Base-by-base conservation (phyloP, 2,113 vertebrate genomes). In the Illadopsis cleaveri region DNA sequence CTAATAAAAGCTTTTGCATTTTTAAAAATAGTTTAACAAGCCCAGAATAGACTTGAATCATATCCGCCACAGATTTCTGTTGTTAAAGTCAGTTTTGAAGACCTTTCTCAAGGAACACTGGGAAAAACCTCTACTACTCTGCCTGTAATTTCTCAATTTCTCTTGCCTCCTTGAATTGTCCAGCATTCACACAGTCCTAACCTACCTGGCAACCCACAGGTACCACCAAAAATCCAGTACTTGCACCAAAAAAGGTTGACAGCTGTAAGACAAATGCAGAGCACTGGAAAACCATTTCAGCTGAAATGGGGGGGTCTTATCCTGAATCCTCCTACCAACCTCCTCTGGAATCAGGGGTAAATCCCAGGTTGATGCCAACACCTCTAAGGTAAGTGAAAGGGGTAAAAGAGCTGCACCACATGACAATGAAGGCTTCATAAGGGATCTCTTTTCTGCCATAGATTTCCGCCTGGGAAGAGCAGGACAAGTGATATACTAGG, bases 1-100 rank as follows among this genome's bases (percentile, higher is more conserved):
- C 75, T 91, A 89, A 91, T 87, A 90, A 95, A 92, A 94, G 89
- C 92, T 62, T 91, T 91, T 80, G 56, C 58, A 38, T 86, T 92
- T 95, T 93, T 88, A 90, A 95, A 95, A 94, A 94, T 91, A 79
- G 89, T 90, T 93, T 93, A 58, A 57, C 61, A 61, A 92, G 65
- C 78, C 60, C 62, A 78, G 94, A 93, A 88, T 64, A 90, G 79
- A 56, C 85, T 90, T 87, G 89, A 92, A 87, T 91, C 76, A 89
- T 45, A 78, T 84, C 90, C 11, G 57, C 62, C 76, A 66, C 85
- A 62, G 80, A 94, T 81, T 96, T 94, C 79, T 5, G 38, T 56
- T 95, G 76, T 91, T 94, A 54, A 77, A 83, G n/a, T 68, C 48
- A 68, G 51, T 31, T 75, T 66, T 78, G 65, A 79, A 79, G 44